These are phyloP conservation scores for Gortyna flavago DNA, from an alignment of 2,888 invertebrate genomes.

Conservation along the genomic window DNA sequence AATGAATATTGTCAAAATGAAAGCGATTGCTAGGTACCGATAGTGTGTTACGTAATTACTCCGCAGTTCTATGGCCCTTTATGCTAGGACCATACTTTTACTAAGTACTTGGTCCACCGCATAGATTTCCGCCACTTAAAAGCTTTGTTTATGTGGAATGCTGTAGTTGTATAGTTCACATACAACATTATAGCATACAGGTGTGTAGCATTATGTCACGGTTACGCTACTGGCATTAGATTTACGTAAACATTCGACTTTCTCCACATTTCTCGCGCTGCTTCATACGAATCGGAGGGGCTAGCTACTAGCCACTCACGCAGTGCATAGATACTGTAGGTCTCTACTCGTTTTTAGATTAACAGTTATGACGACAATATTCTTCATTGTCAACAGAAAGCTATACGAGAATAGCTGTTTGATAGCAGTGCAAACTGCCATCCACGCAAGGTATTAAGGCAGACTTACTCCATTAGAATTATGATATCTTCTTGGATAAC, in stretches of 20 bases:
- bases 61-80: not conserved
- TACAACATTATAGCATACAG: constrained; percentile 15
- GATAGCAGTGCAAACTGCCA: not conserved
- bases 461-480: not conserved
- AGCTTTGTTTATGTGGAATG: constrained; percentile 4
- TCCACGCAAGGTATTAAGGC: not conserved
- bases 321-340: not conserved
- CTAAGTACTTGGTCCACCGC: not conserved
- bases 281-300: constrained; percentile 54
- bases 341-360: not conserved
- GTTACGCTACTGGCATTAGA: constrained; percentile 66
- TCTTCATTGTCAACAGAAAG: not conserved
- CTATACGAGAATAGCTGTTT: not conserved
- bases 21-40: no score
- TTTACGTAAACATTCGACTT: constrained; percentile 80
- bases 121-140: not conserved
- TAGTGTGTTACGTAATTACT: no score
- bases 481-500: no score
- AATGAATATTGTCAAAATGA: no score
- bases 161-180: constrained; percentile 5
- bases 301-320: constrained; percentile 6
- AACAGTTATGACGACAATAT: constrained; percentile 5
- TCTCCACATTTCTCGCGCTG: constrained; percentile 74
- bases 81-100: not conserved
- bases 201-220: constrained; percentile 71